phyloP scores from a whole-genome alignment of 1,140 invertebrate genomes.

The Matsumurasca onukii region DNA sequence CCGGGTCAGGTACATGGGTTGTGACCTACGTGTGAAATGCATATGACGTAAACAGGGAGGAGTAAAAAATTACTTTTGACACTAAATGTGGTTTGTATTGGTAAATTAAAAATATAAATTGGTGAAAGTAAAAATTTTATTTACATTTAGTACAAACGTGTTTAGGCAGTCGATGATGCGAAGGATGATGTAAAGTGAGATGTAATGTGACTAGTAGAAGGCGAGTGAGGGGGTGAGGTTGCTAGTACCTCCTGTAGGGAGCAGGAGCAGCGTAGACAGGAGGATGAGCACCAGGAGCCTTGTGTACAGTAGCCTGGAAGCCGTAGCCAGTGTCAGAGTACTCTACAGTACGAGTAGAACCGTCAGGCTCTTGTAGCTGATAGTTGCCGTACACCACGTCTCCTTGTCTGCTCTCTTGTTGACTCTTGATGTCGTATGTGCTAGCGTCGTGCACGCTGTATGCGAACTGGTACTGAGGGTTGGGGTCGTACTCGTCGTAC shows the following conservation, averaged over 20 bases:
- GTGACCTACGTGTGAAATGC: too few species aligned
- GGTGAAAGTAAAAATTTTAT: too few species aligned
- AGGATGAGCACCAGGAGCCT: slow-evolving; percentile 5
- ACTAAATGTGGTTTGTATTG: too few species aligned
- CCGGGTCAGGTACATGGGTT: too few species aligned
- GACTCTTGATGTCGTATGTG: slow-evolving; percentile 45
- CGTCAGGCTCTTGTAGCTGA: slow-evolving; percentile 37
- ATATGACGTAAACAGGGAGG: too few species aligned
- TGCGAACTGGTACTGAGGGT: slow-evolving; percentile 45
- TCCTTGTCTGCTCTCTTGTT: slow-evolving; percentile 43
- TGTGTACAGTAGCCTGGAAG: slow-evolving; percentile 52
- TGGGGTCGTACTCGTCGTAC: slow-evolving; percentile 38
- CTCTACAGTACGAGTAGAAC: slow-evolving; percentile 36
- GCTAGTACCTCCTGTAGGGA: too few species aligned
- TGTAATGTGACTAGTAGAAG: background rate
- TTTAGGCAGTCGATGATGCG: too few species aligned
- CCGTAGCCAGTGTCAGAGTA: slow-evolving; percentile 48
- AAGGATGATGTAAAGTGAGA: too few species aligned
- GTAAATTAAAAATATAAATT: too few species aligned
- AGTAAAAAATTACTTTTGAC: too few species aligned
- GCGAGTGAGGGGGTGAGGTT: slow-evolving; percentile 15
- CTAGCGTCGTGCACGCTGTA: slow-evolving; percentile 46
- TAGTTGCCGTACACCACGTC: slow-evolving; percentile 31
- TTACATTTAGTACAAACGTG: too few species aligned
- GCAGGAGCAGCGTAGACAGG: background rate